Base-by-base conservation (phyloP, 1,140 invertebrate genomes). In the Drosophila virilis region DNA sequence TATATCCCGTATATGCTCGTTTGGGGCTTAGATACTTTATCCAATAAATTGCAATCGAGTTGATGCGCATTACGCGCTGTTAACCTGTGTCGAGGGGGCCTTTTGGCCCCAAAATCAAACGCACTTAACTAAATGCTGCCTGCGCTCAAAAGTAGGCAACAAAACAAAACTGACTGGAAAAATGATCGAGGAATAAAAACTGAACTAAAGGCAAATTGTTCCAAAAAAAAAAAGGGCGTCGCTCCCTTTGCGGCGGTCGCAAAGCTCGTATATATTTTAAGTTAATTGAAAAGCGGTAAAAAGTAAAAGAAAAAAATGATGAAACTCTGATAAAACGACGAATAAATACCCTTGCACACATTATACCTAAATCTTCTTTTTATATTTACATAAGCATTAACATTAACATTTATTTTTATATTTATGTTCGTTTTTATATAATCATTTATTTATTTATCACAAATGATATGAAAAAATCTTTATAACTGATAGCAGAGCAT, bases 71-170 rank as follows among this genome's bases (percentile, higher is more conserved):
- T 78, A 71, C 75, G 77, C 65, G 70, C 59, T 66, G 73, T 60
- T 85, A 78, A 74, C 62, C 66, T 74, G 65, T 61, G 65, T 48
- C 60, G 64, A 42, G 13, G 79, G 76, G 54, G 35, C 67, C 67
- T 61, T 59, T 64, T 43, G 43, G 55, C 71, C 54, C 68, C 50
- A 37, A 88, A 89, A 84, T 89, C 85, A 89, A 89, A 90, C 84
- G 84, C 84, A 89, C 84, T 89, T 89, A 89, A 89, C 80, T 74
- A 80, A 89, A 89, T 73, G 77, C 72, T 69, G 42, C 48, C 72
- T 68, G 38, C 48, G 42, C 83, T 48, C 15, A 67, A 60, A 75
- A 60, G 83, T 76, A 72, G 83, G 83, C 82, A 78, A 68, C 78
- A 70, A 80, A 74, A 13, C 6, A 37, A 32, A 45, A 58, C 58